Conservation (phyloP, 1,140 invertebrate species). For the Monochamus saltuarius region DNA sequence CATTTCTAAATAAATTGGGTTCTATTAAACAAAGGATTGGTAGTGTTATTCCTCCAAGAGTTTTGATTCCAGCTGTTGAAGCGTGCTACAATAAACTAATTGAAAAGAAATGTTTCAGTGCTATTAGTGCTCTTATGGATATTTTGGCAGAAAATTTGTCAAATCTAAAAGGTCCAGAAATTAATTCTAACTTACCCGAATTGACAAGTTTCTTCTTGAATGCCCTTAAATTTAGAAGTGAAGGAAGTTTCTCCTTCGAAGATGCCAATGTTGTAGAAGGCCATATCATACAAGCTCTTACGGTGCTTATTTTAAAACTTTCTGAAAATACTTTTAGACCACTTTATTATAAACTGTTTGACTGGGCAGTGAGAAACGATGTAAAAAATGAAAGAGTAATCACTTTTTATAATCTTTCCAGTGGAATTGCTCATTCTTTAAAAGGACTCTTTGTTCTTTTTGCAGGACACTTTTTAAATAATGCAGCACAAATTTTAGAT, state of each 20-base stretch:
- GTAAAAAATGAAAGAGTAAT: conserved; percentile 59
- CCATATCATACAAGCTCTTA: conserved; percentile 71
- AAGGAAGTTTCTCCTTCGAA: conserved; percentile 49
- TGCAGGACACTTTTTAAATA: conserved; percentile 80
- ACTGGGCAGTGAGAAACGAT: conserved; percentile 72
- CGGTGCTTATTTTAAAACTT: conserved; percentile 79
- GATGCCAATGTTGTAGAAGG: conserved; percentile 63
- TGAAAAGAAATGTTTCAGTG: conserved; percentile 59
- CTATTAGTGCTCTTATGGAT: conserved; percentile 70
- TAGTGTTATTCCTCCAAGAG: conserved; percentile 66
- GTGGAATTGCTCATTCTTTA: conserved; percentile 75
- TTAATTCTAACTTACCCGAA: conserved; percentile 64
- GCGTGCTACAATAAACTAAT: conserved; percentile 66
- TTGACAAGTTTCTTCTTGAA: conserved; percentile 74
- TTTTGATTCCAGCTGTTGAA: conserved; percentile 74
- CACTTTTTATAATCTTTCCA: conserved; percentile 66
- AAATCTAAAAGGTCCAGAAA: conserved; percentile 58
- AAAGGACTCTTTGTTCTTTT: conserved; percentile 89
- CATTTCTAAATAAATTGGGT: conserved; percentile 60
- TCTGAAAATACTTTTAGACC: conserved; percentile 86
- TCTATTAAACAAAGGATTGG: conserved; percentile 69
- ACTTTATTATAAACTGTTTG: conserved; percentile 81
- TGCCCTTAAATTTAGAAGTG: conserved; percentile 70
- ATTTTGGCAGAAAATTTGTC: conserved; percentile 71
- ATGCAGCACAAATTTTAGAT: conserved; percentile 71